A percentile compares a stretch with the other conserved stretches of the same genome.
phyloP scores from a whole-genome alignment of 1,140 invertebrate genomes.

The Diabrotica undecimpunctata region DNA sequence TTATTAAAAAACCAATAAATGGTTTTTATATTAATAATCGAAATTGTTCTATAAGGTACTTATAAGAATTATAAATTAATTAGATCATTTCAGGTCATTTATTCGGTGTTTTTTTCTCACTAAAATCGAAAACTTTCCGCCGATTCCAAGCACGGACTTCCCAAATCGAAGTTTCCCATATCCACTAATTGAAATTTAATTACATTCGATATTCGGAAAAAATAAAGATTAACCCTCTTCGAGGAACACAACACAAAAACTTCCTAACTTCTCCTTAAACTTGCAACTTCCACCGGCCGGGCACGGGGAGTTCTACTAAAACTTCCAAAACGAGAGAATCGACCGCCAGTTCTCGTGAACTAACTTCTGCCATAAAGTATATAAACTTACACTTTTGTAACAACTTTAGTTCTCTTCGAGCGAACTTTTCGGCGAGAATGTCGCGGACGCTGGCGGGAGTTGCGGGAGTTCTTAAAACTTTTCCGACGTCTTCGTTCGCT shows the following conservation, averaged over 20 bases:
- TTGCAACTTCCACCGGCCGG: neutral
- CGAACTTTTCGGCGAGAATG: slow-evolving; percentile 7
- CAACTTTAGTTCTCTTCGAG: slow-evolving; percentile 43
- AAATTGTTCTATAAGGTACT: no score
- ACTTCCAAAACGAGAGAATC: slow-evolving; percentile 18
- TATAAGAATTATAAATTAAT: no score
- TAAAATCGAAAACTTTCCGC: no score
- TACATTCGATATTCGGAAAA: slow-evolving; percentile 22
- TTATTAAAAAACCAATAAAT: no score
- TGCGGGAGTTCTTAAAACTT: slow-evolving; percentile 13
- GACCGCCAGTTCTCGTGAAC: slow-evolving; percentile 37
- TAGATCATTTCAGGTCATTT: no score
- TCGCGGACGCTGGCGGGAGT: neutral
- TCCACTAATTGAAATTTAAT: slow-evolving; percentile 22
- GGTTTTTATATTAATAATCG: no score
- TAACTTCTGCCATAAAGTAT: slow-evolving; percentile 48
- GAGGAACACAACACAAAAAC: slow-evolving; percentile 12
- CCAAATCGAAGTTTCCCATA: slow-evolving; percentile 13
- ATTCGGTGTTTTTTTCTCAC: no score
- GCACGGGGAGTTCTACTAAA: slow-evolving; percentile 18
- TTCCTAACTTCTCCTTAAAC: no score
- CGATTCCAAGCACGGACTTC: no score
- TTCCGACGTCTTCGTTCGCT: slow-evolving; percentile 8
- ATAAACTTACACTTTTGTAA: slow-evolving; percentile 49
- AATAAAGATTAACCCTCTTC: slow-evolving; percentile 23